phyloP scores from a whole-genome alignment of 2,113 vertebrate species.

The Tinamus guttatus region DNA sequence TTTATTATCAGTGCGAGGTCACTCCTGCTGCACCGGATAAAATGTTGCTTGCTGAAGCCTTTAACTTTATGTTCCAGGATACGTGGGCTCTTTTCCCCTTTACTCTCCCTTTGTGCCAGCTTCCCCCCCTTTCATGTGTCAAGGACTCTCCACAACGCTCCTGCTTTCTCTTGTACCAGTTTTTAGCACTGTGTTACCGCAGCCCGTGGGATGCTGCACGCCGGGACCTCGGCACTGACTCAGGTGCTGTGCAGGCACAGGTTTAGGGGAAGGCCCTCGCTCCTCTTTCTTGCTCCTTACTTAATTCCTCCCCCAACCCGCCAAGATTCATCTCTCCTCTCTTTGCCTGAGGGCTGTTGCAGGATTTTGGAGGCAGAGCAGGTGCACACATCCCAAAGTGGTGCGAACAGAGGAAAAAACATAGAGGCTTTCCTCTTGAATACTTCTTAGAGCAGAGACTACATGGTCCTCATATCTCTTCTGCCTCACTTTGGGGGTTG shows the following conservation, averaged over 20 bases:
- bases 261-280: not conserved
- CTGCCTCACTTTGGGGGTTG: not conserved
- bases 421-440: not conserved
- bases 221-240: not conserved
- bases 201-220: not conserved
- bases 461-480: not conserved
- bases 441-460: not conserved
- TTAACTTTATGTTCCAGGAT: not conserved
- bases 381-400: not conserved
- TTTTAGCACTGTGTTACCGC: not conserved
- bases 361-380: not conserved
- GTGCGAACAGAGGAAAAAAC: not conserved
- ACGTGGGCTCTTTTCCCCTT: not conserved
- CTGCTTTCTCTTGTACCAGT: not conserved
- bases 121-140: not conserved
- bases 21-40: not conserved
- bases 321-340: not conserved
- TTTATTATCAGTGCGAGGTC: rapidly evolving
- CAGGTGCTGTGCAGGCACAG: not conserved
- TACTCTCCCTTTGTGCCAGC: not conserved
- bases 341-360: not conserved
- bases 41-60: not conserved
- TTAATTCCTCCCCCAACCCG: too few relatives aligned
- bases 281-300: not conserved
- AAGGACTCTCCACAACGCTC: not conserved